phyloP scores from a whole-genome alignment of 2,797 vertebrate species.

The Adelosebastes latens region DNA sequence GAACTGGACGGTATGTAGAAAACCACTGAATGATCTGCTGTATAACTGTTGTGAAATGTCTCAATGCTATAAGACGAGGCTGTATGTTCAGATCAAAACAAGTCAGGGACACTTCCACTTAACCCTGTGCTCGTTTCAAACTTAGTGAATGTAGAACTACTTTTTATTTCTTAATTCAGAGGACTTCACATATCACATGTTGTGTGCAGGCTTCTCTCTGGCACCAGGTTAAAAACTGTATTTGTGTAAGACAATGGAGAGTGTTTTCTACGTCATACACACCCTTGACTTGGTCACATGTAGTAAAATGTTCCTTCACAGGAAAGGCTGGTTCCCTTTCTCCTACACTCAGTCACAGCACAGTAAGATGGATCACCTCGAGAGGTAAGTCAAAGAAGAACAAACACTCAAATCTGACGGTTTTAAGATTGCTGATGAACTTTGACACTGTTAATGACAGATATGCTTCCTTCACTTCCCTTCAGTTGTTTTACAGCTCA shows the following conservation, averaged over 20 bases:
- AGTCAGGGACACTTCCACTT: not conserved
- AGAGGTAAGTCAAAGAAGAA: constrained; percentile 70
- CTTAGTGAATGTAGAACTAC: not conserved
- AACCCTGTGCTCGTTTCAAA: not conserved
- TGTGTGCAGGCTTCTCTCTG: not conserved
- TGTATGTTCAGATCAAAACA: not conserved
- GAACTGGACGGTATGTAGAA: constrained; percentile 82
- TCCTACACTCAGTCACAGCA: constrained; percentile 86
- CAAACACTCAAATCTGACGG: not conserved
- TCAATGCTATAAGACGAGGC: not conserved
- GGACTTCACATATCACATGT: not conserved
- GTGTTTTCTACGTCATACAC: not conserved
- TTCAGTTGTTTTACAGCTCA: not conserved
- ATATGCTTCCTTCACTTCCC: not conserved
- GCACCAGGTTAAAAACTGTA: not conserved
- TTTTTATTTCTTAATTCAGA: not conserved
- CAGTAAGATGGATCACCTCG: constrained; percentile 71
- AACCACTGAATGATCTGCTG: not conserved
- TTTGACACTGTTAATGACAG: not conserved
- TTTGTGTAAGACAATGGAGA: not conserved
- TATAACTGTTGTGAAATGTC: not conserved
- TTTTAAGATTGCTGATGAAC: constrained; percentile 1
- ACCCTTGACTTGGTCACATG: not conserved
- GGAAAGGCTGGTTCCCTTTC: constrained; percentile 93
- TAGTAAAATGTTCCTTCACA: constrained; percentile 46